These are phyloP conservation scores for Onthophagus sagittarius DNA, from an alignment of 2,888 invertebrate genomes.

Conservation along the genomic window DNA sequence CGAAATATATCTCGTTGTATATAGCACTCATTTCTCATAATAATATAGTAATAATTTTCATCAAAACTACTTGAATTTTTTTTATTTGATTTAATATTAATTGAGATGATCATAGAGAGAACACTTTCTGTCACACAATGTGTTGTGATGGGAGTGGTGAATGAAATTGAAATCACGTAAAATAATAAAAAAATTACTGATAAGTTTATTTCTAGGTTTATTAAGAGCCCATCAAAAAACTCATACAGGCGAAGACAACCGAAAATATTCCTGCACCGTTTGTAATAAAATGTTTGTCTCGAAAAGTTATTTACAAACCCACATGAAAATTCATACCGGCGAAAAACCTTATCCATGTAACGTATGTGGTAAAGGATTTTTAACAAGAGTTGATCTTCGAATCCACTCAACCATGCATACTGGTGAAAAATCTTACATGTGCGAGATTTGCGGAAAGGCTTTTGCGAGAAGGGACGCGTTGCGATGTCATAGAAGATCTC, in stretches of 20 bases:
- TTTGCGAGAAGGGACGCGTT: slow-evolving; percentile 59
- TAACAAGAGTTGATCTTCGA: slow-evolving; percentile 56
- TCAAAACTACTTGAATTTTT: too few species aligned
- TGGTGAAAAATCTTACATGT: slow-evolving; percentile 59
- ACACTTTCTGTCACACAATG: too few species aligned
- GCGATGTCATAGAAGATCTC: slow-evolving; percentile 56
- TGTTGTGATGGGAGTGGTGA: too few species aligned
- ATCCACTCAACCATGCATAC: slow-evolving; percentile 61
- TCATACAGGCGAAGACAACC: slow-evolving; percentile 57
- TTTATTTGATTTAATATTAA: too few species aligned
- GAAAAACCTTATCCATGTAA: slow-evolving; percentile 60
- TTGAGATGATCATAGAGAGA: too few species aligned
- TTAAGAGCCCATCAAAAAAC: slow-evolving; percentile 58
- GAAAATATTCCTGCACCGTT: slow-evolving; percentile 57
- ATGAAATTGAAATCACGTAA: too few species aligned
- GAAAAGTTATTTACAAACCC: slow-evolving; percentile 58
- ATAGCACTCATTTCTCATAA: too few species aligned
- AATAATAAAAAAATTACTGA: not conserved
- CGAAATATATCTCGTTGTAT: too few species aligned
- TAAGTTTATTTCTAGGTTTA: slow-evolving; percentile 45
- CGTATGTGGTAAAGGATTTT: slow-evolving; percentile 59
- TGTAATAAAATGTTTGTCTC: slow-evolving; percentile 61
- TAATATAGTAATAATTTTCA: too few species aligned
- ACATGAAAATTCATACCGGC: slow-evolving; percentile 57
- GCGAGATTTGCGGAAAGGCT: slow-evolving; percentile 59